Evolutionary conservation across 2,888 invertebrate species (phyloP), one percentile per base, ranked within the genome.

Genomic region (Oscheius sp.): DNA sequence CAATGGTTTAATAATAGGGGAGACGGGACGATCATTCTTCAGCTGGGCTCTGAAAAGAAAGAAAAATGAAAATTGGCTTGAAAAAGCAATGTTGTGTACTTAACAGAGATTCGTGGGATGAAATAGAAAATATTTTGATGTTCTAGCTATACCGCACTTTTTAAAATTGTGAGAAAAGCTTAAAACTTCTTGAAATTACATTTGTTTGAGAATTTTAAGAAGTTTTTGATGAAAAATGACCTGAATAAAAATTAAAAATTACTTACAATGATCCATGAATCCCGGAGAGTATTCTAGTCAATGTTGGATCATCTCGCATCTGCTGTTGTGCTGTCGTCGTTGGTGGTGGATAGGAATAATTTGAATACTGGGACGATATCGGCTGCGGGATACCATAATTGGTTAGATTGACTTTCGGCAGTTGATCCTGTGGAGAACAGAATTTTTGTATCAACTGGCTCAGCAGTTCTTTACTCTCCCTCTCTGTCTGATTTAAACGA

Each of bases 1-100:
- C 26, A 44, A 47, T 22, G 62, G 49, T 32, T 62, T 45, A 33
- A 47, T n/a, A 20, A 62, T 62, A 12, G 62, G 62, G 5, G 47
- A 45, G 17, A 17, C 20, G 2, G 54, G 54, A 9, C 54, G 30
- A 9, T 32, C 33, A 6, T 33, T n/a, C 20, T 33, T 54, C 32
- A 54, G 9, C 20, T 54, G 32, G 22, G 54, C 54, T 24, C 47
- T 47, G 22, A 47, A 47, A 4, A 24, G 24, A 4, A 5, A 20
- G 24, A 36, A 36, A n/a, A n/a, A n/a, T n/a, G n/a, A n/a, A n/a
- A n/a, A n/a, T n/a, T n/a, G n/a, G n/a, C n/a, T n/a, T n/a, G n/a
- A n/a, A n/a, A n/a, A n/a, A n/a, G n/a, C n/a, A n/a, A n/a, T n/a
- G n/a, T n/a, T n/a, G n/a, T n/a, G n/a, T n/a, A n/a, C n/a, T n/a